Evolutionary conservation across 2,888 invertebrate genomes (phyloP).

Genomic region (Timema cristinae): DNA sequence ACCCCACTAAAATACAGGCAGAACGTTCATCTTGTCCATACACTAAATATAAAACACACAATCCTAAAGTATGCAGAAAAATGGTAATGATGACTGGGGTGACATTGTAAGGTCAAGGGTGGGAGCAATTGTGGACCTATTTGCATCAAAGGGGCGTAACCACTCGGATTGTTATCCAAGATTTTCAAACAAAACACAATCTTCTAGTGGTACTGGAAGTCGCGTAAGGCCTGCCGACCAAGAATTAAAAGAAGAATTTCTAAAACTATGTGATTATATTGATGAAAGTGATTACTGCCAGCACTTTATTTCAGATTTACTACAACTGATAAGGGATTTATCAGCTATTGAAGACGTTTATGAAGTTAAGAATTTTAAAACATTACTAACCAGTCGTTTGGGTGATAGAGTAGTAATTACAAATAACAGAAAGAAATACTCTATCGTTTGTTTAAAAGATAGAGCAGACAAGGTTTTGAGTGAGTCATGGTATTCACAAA

Average conservation of each 20-base stretch:
- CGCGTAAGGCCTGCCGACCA: not conserved
- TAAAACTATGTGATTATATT: not conserved
- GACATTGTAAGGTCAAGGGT: conserved; percentile 1
- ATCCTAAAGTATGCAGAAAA: not conserved
- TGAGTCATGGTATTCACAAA: not conserved
- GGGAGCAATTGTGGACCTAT: not conserved
- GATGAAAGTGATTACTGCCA: not conserved
- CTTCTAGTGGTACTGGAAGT: not conserved
- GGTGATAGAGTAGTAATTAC: not conserved
- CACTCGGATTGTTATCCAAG: not conserved
- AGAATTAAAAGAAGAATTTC: not conserved
- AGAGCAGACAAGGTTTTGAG: not conserved
- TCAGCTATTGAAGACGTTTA: conserved; percentile 3
- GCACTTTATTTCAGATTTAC: not conserved
- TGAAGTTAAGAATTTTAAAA: not conserved
- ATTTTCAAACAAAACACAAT: conserved; percentile 11
- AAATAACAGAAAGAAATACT: not conserved
- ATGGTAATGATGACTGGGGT: not conserved
- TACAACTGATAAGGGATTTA: not conserved
- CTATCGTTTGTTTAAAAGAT: not conserved
- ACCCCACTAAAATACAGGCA: not conserved
- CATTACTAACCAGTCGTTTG: not conserved
- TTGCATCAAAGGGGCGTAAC: not conserved
- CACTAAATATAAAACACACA: conserved; percentile 2
- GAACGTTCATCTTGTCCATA: not conserved